Evolutionary conservation across 64 coral and sea anemone species (phyloP).

Genomic region (Astreopora myriophthalma): DNA sequence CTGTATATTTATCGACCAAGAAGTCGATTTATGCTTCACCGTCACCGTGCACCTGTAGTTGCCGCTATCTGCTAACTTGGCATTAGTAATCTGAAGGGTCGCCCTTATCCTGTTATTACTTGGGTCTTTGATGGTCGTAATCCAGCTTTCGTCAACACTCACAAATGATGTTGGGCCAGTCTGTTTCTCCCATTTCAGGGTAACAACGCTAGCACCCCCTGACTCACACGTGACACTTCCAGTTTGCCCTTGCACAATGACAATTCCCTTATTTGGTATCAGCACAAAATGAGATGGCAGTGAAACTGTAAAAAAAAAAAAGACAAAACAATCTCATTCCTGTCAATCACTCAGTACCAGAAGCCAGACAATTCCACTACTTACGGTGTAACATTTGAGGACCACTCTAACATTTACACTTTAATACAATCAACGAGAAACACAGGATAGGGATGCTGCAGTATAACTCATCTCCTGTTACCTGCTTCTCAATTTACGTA

Average conservation of each 20-base stretch:
- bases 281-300: neutral
- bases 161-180: neutral
- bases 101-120: neutral
- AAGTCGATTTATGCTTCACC: neutral
- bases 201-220: neutral
- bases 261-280: neutral
- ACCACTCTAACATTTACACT: too few species aligned
- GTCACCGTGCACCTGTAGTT: conserved; percentile 1
- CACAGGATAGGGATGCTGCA: too few species aligned
- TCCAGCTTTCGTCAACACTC: neutral
- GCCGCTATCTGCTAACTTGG: neutral
- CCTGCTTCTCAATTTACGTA: too few species aligned
- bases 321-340: neutral
- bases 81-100: neutral
- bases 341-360: neutral
- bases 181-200: neutral
- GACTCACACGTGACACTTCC: neutral
- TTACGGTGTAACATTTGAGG: too few species aligned
- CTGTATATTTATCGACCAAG: neutral
- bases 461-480: too few species aligned
- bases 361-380: too few species aligned
- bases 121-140: neutral
- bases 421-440: too few species aligned
- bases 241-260: neutral
- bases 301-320: neutral